These are phyloP conservation scores for Philhelius pedissequus DNA, from an alignment of 2,888 invertebrate species.

Conservation along the genomic window DNA sequence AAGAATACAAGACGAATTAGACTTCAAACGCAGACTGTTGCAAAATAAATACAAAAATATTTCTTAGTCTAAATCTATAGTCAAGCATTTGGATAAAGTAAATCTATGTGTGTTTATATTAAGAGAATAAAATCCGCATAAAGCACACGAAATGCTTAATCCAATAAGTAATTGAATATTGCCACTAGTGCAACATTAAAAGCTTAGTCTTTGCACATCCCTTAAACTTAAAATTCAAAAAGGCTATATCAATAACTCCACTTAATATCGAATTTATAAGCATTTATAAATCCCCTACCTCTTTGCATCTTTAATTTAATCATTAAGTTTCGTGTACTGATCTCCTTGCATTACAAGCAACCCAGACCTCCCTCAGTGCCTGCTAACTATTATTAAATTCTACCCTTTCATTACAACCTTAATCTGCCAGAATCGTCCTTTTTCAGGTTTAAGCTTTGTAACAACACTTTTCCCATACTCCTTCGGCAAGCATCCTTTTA, in stretches of 20 bases:
- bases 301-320: slow-evolving; percentile 2
- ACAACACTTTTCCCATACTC: background rate
- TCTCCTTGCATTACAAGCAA: slow-evolving; percentile 15
- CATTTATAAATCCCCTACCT: background rate
- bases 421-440: slow-evolving; percentile 27
- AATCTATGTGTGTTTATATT: too few species aligned
- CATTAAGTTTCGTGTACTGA: slow-evolving; percentile 4
- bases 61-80: too few species aligned
- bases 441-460: slow-evolving; percentile 1
- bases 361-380: slow-evolving; percentile 23
- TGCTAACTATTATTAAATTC: slow-evolving; percentile 18
- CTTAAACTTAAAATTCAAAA: background rate
- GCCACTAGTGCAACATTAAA: too few species aligned
- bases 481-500: background rate
- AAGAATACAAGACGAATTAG: too few species aligned
- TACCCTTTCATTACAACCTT: slow-evolving; percentile 54
- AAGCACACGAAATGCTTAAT: too few species aligned
- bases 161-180: too few species aligned
- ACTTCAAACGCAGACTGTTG: too few species aligned
- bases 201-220: background rate
- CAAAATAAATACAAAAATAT: too few species aligned
- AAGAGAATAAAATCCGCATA: too few species aligned
- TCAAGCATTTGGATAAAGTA: too few species aligned
- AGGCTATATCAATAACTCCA: background rate
- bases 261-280: background rate